A percentile compares a stretch with the other conserved stretches of the same genome.
Evolutionary conservation across 2,113 vertebrate genomes (phyloP).

Genomic region (Varanus salvator): DNA sequence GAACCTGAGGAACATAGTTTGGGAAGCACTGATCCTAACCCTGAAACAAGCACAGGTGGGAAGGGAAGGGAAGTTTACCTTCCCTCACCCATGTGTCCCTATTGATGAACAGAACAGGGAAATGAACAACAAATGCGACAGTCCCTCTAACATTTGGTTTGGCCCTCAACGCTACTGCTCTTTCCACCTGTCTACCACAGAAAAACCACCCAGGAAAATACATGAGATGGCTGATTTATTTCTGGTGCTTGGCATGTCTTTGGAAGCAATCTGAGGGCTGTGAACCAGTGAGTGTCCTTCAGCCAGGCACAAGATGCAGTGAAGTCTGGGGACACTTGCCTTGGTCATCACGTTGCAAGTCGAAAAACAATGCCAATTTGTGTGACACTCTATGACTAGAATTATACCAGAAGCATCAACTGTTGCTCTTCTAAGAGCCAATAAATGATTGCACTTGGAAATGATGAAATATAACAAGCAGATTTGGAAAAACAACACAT

Average conservation of each 20-base stretch:
- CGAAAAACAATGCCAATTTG: slow-evolving; percentile 19
- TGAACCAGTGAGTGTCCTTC: not conserved
- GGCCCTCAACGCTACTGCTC: too few relatives aligned
- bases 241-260: not conserved
- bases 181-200: not conserved
- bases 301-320: not conserved
- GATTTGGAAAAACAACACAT: slow-evolving; percentile 41
- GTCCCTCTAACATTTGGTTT: not conserved
- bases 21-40: too few relatives aligned
- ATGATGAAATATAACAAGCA: slow-evolving; percentile 28
- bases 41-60: too few relatives aligned
- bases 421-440: slow-evolving; percentile 9
- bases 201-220: not conserved
- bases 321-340: not conserved
- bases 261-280: not conserved
- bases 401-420: slow-evolving; percentile 4
- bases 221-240: not conserved
- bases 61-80: not conserved
- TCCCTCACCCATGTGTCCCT: too few relatives aligned
- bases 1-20: too few relatives aligned
- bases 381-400: not conserved
- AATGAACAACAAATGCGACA: not conserved
- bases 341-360: slow-evolving; percentile 26
- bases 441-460: slow-evolving; percentile 24
- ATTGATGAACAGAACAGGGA: not conserved